Base-by-base conservation (phyloP, 2,113 vertebrate genomes). In the Lota lota region DNA sequence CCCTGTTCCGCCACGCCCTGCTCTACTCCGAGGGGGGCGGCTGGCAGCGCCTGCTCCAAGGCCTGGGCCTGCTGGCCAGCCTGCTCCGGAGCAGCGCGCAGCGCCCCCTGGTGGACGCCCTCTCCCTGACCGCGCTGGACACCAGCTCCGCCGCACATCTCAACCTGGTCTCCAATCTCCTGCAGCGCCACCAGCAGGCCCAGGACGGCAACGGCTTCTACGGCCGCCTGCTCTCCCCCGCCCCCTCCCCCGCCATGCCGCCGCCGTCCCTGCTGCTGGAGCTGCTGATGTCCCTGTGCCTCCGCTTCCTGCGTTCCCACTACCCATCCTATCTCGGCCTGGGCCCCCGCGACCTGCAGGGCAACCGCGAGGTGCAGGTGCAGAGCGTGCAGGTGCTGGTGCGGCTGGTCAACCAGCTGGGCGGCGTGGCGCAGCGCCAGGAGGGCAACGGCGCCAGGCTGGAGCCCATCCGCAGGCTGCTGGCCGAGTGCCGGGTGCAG, bases 301-400 rank as follows among this genome's bases (percentile, higher is more conserved):
- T 98, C 68, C 91, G 92, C 58, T 95, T 97, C 78, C 88, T 99
- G 70, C 94, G 97, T 40, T 96, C 95, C 10, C 94, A 97, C 76
- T 98, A 97, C 83, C 97, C 97, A 0, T 92, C 94, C 75, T 93
- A 95, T 82, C 77, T 95, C 22, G 91, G 78, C 62, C 85, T 96
- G 51, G 87, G 85, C 6, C 93, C 94, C 70, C 89, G 88, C 8
- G 95, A 97, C 75, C 60, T 96, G 3, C 93, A 97, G 15, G 95
- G 92, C 57, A 98, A 98, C 92, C 87, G 94, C 8, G 97, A 98
- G 0, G 97, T 98, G 20, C 97, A 98, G 89, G 96, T 99, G 65
- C 97, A 97, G 77, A 97, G 97, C 0, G 95, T 96, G 28, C 93
- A 95, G 76, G 96, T 99, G 12, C 85, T 99, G 60, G 95, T 95